phyloP scores from a whole-genome alignment of 2,888 invertebrate species.

The Abscondita cerata region DNA sequence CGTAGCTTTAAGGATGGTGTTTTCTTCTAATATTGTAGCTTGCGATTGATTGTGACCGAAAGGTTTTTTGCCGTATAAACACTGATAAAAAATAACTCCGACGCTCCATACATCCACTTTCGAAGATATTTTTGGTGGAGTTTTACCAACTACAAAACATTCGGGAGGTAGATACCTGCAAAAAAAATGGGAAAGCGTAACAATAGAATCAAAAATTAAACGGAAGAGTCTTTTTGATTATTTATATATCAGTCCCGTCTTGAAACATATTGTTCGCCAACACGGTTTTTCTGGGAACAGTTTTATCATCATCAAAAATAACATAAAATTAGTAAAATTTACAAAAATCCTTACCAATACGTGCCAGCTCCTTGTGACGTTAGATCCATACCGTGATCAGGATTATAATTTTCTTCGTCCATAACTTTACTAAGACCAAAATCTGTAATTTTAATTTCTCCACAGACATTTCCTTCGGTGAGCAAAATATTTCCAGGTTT shows the following conservation, averaged over 20 bases:
- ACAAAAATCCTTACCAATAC: constrained; percentile 84
- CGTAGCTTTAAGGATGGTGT: constrained; percentile 98
- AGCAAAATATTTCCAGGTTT: constrained; percentile 99
- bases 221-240: no score
- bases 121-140: constrained; percentile 98
- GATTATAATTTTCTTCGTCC: constrained; percentile 99
- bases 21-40: constrained; percentile 99
- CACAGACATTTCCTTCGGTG: constrained; percentile 96
- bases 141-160: constrained; percentile 99
- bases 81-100: constrained; percentile 99
- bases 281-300: constrained; percentile 30
- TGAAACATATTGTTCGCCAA: constrained; percentile 36
- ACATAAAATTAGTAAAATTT: neutral
- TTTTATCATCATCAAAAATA: constrained; percentile 34
- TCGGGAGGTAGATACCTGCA: constrained; percentile 98
- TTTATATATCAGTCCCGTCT: constrained; percentile 40
- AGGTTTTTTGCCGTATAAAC: constrained; percentile 97
- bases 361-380: constrained; percentile 99
- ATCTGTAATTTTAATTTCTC: constrained; percentile 99
- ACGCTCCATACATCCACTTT: constrained; percentile 99
- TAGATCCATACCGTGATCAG: constrained; percentile 99
- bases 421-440: constrained; percentile 99
- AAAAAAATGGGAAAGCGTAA: no score
- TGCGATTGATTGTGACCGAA: constrained; percentile 99
- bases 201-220: no score